Evolutionary conservation across 2,888 invertebrate genomes (phyloP), one percentile per base, ranked within the genome.

Genomic region (Choristoneura rosaceana): DNA sequence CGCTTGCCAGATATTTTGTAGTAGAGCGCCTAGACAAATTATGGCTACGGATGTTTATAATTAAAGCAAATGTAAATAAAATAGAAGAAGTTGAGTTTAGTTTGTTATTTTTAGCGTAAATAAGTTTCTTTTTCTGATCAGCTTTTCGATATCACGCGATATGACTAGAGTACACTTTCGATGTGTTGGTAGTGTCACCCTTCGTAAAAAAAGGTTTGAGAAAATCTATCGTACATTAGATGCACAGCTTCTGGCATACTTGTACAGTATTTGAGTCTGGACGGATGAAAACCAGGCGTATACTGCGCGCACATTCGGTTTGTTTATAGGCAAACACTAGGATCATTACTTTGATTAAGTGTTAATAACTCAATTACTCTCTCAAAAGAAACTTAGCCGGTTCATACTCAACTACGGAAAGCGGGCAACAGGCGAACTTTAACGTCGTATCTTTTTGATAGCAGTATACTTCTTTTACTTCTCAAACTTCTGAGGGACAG

Each of bases 41-140:
- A 64, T 58, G 52, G 60, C 66, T n/a, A 52, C 70, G 70, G 70
- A 66, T 71, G 70, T 71, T 71, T 71, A 66, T 52, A 71, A 71
- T 71, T 66, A 25, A 71, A 52, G 60, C 52, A 34, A 71, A 34
- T 43, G 41, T 66, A 66, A 65, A 66, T 66, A 66, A 71, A 60
- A 60, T 66, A 43, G 52, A 61, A 66, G 60, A 71, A 71, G 60
- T 60, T 65, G 17, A n/a, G 25, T 65, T 65, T 17, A 15, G 62
- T 69, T 62, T 50, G 47, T 50, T 50, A 65, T 65, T 70, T 43
- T 17, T 60, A 33, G 12, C 25, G 38, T 65, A 50, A 59, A 43
- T 45, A 45, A 14, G n/a, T 50, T 41, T 12, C 52, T 41, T 47
- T 45, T 34, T 38, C 64, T 5, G 15, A 8, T 63, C 38, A 64